Base-by-base conservation (phyloP, 2,888 invertebrate genomes). In the Apoda limacodes region DNA sequence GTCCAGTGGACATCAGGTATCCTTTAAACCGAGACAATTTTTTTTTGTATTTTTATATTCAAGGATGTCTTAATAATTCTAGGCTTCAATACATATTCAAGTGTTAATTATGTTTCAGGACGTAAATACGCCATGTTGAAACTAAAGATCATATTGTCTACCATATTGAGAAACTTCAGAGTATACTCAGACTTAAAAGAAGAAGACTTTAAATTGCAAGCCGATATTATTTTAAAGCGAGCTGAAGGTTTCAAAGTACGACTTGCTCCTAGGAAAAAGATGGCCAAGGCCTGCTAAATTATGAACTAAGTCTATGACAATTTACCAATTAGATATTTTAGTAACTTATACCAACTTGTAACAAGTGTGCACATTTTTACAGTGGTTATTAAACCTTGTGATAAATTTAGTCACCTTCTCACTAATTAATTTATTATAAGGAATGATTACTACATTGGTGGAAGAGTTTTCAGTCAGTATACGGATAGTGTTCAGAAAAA, bases 111-210 rank as follows among this genome's bases (percentile, higher is more conserved):
- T 17, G 36, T 65, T 52, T 45, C 62, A 90, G 90, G 85, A 62
- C 88, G 90, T 39, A 91, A 91, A 63, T 90, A 89, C 59, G 90
- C 90, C 21, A 89, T 90, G 88, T 68, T 91, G 45, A 90, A 91
- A 60, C 70, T 90, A 52, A 91, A 91, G 71, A 88, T 90, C 37
- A 83, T 91, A 37, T 75, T 91, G 11, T 88, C 90, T 4, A 90
- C 90, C 34, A 86, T 91, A 48, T 56, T 91, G 45, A 83, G 90
- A 48, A 88, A 87, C 56, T 91, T 87, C 82, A 84, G 83, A 35
- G 83, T 91, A n/a, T 57, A 82, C 35, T 88, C 88, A 4, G 86
- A 88, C 55, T 65, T 87, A 12, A 83, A 82, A 32, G 88, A 90
- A 51, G 66, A 82, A 12, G 88, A 90, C 46, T 91, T 89, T 65